These are phyloP conservation scores for Otis tarda DNA, from an alignment of 2,113 vertebrate species.

Conservation along the genomic window DNA sequence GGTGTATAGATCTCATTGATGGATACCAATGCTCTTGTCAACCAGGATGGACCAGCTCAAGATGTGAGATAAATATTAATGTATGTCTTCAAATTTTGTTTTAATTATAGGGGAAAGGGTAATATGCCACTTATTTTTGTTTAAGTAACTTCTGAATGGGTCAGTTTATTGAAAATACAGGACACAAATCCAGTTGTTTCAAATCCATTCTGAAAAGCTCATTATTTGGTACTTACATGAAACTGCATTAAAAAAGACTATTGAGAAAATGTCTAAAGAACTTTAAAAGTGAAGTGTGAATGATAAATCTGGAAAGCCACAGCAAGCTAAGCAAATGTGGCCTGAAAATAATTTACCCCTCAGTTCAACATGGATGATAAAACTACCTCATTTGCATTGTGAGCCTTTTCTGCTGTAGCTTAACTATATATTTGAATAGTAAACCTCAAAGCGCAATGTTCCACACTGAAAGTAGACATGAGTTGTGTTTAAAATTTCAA, in stretches of 20 bases:
- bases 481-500: not conserved
- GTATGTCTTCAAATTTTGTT: conserved; percentile 70
- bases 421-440: not conserved
- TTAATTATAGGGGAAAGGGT: not conserved
- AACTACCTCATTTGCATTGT: not conserved
- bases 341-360: not conserved
- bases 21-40: conserved; percentile 78
- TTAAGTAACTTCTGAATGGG: not conserved
- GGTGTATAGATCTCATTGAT: conserved; percentile 76
- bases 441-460: not conserved
- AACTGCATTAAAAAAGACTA: not conserved
- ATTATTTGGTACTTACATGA: not conserved
- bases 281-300: not conserved
- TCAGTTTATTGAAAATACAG: not conserved
- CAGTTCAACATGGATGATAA: not conserved
- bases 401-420: not conserved
- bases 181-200: not conserved
- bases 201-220: not conserved
- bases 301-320: not conserved
- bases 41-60: conserved; percentile 76
- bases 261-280: not conserved
- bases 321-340: not conserved
- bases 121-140: not conserved
- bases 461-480: not conserved
- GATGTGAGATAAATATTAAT: conserved; percentile 81